Percentiles rank a stretch among this genome's conserved stretches.
phyloP scores from a whole-genome alignment of 2,888 invertebrate species.

The Phymatocera aterrima region DNA sequence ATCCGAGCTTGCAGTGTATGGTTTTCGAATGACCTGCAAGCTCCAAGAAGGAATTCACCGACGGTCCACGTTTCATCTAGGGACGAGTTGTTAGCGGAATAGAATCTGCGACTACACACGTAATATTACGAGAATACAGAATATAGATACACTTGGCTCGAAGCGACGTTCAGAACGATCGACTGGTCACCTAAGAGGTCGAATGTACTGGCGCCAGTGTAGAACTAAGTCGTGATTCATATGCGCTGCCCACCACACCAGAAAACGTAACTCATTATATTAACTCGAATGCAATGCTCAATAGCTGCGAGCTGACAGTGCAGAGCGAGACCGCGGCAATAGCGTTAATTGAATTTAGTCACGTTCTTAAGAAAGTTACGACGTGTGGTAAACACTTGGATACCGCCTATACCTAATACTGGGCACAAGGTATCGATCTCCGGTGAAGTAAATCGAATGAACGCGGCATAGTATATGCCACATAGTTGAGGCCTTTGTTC shows the following conservation, averaged over 20 bases:
- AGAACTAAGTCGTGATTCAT: constrained; percentile 43
- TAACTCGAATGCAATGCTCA: constrained; percentile 41
- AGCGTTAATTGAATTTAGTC: constrained; percentile 48
- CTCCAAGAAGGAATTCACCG: too few species aligned
- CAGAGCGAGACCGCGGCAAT: neutral
- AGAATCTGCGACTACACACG: neutral
- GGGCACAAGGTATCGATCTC: constrained; percentile 12
- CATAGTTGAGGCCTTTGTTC: neutral
- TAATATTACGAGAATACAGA: neutral
- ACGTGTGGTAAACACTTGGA: constrained; percentile 25
- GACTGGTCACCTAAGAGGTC: constrained; percentile 8
- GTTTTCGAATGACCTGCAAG: too few species aligned
- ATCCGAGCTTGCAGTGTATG: constrained; percentile 3
- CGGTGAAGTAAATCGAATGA: neutral
- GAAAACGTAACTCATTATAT: constrained; percentile 46
- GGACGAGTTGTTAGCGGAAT: neutral
- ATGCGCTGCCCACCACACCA: constrained; percentile 33
- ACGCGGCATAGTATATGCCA: neutral
- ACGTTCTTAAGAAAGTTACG: constrained; percentile 45
- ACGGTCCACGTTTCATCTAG: too few species aligned
- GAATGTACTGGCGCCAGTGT: constrained; percentile 33
- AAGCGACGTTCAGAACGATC: constrained; percentile 25
- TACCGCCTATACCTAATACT: constrained; percentile 7
- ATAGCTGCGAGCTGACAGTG: neutral
- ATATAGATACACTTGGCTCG: neutral